These are phyloP conservation scores for Lymantria dispar DNA, from an alignment of 2,888 invertebrate species.

Conservation along the genomic window DNA sequence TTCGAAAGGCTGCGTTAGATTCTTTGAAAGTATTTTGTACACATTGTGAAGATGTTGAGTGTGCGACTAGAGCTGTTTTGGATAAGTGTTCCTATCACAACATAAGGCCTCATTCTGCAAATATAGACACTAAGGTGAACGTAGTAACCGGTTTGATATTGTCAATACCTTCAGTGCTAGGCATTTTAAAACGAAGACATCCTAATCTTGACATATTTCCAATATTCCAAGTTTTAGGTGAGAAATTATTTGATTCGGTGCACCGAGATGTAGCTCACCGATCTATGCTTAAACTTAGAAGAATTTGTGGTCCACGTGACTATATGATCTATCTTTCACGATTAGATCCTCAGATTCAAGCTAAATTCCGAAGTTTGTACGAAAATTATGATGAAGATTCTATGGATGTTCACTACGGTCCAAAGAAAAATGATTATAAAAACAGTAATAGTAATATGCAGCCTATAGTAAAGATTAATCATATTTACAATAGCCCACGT, in stretches of 20 bases:
- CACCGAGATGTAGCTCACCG: conserved; percentile 87
- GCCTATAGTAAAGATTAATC: conserved; percentile 61
- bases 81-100: conserved; percentile 85
- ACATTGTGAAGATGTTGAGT: conserved; percentile 86
- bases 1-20: conserved; percentile 90
- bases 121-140: conserved; percentile 75
- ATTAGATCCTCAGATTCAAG: conserved; percentile 72
- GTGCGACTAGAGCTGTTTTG: conserved; percentile 84
- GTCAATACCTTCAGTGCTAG: conserved; percentile 84
- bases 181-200: conserved; percentile 77
- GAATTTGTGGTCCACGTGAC: conserved; percentile 84
- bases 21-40: conserved; percentile 88
- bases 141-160: conserved; percentile 85
- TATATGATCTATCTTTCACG: conserved; percentile 82
- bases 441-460: conserved; percentile 53
- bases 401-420: conserved; percentile 71
- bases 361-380: conserved; percentile 71
- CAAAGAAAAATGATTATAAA: conserved; percentile 53
- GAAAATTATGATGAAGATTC: conserved; percentile 75
- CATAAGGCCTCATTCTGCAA: conserved; percentile 76
- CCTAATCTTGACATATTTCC: conserved; percentile 73
- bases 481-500: conserved; percentile 53
- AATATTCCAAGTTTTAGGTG: conserved; percentile 78
- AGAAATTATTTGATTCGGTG: conserved; percentile 75
- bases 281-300: conserved; percentile 86